Conservation (phyloP, 2,113 vertebrate species). For the Leuciscus idus region DNA sequence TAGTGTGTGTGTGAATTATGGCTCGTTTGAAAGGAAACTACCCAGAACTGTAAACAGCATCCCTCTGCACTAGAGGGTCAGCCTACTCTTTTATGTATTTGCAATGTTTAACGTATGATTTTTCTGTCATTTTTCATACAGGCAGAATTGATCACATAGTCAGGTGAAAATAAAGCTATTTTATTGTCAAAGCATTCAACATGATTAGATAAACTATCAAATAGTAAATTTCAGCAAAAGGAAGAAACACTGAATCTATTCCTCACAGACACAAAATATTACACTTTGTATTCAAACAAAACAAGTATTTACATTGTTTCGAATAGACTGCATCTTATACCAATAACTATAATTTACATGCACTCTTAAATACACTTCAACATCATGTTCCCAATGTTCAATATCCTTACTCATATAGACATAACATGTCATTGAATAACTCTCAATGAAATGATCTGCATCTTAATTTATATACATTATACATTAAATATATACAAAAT, state of each 20-base stretch:
- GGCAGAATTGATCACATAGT: constrained; percentile 57
- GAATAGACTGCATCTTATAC: constrained; percentile 85
- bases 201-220: constrained; percentile 98
- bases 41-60: neutral
- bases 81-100: neutral
- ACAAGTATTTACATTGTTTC: constrained; percentile 83
- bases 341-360: constrained; percentile 86
- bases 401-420: constrained; percentile 67
- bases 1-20: neutral
- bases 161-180: constrained; percentile 99
- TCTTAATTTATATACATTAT: constrained; percentile 76
- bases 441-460: constrained; percentile 72
- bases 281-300: constrained; percentile 90
- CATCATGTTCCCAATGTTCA: constrained; percentile 75
- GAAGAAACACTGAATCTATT: constrained; percentile 90
- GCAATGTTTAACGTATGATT: neutral
- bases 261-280: constrained; percentile 95
- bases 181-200: constrained; percentile 99
- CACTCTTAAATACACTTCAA: constrained; percentile 83
- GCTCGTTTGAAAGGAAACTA: neutral
- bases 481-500: constrained; percentile 88
- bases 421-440: constrained; percentile 71
- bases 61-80: neutral
- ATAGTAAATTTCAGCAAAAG: constrained; percentile 91
- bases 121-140: neutral